A percentile compares a stretch with the other conserved stretches of the same genome.
Evolutionary conservation across 2,113 vertebrate genomes (phyloP).

Genomic region (Leptosomus discolor): DNA sequence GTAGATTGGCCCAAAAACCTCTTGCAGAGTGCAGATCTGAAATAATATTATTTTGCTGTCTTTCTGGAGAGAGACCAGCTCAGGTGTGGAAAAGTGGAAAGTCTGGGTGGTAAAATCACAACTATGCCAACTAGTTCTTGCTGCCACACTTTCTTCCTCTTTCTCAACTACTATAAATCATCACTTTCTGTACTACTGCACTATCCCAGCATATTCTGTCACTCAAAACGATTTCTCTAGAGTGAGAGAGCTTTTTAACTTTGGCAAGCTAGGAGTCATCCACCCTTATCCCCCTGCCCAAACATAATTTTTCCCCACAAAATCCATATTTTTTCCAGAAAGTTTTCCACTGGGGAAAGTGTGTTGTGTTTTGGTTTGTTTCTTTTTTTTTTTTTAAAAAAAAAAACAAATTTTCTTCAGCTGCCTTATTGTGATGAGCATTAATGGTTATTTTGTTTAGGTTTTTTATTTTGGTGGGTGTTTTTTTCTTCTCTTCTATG

Average conservation of each 20-base stretch:
- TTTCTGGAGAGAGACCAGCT: not conserved
- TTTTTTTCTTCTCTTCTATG: not conserved
- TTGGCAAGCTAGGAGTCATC: not conserved
- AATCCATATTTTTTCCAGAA: not conserved
- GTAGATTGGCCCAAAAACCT: not conserved
- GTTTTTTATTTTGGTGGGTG: too few species aligned
- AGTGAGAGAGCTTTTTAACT: not conserved
- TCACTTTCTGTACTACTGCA: not conserved
- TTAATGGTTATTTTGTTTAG: too few species aligned
- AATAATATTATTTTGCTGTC: not conserved
- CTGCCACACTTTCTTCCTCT: not conserved
- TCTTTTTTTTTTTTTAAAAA: not conserved
- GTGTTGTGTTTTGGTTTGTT: too few species aligned
- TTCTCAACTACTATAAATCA: not conserved
- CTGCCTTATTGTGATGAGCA: not conserved
- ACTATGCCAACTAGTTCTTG: not conserved
- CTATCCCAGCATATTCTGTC: not conserved
- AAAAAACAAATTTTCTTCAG: not conserved
- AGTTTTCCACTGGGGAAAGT: not conserved
- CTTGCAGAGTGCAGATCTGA: not conserved
- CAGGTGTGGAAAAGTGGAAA: not conserved
- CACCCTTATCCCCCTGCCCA: not conserved
- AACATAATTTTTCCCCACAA: not conserved
- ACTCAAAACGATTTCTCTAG: not conserved
- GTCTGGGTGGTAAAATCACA: not conserved